Evolutionary conservation across 2,113 vertebrate genomes (phyloP).

Genomic region (Thamnophis sirtalis): DNA sequence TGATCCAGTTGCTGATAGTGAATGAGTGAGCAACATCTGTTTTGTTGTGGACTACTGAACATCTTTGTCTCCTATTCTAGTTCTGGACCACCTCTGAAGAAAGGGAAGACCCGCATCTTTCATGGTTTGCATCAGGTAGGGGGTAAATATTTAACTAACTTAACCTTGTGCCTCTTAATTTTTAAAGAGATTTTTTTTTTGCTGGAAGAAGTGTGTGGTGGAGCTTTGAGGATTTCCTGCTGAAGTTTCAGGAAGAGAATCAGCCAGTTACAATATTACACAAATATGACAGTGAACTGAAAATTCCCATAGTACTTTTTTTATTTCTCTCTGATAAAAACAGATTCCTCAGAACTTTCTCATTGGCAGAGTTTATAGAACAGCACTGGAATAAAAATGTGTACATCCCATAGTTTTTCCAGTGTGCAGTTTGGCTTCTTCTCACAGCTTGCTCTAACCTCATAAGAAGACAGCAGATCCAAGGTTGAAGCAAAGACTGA

Average conservation of each 20-base stretch:
- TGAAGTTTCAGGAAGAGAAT: neutral
- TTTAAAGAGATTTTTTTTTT: neutral
- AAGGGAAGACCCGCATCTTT: constrained; percentile 88
- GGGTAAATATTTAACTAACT: neutral
- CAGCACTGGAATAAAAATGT: neutral
- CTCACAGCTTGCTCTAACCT: neutral
- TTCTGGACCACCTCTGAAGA: constrained; percentile 86
- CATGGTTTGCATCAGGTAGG: constrained; percentile 89
- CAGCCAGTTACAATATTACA: too few relatives aligned
- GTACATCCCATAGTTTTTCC: neutral
- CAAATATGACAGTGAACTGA: neutral
- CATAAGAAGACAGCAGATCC: neutral
- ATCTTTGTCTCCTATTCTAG: constrained; percentile 63
- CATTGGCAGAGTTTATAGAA: neutral
- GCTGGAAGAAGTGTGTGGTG: neutral
- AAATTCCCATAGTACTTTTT: neutral
- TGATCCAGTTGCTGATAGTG: neutral
- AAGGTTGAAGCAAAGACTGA: neutral
- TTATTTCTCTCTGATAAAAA: neutral
- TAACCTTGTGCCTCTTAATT: neutral
- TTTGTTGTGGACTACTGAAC: neutral
- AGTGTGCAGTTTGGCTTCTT: neutral
- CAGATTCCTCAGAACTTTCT: neutral
- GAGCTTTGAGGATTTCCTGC: neutral
- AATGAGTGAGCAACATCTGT: neutral